Evolutionary conservation across 2,888 invertebrate genomes (phyloP).

Genomic region (Bellardia bayeri): DNA sequence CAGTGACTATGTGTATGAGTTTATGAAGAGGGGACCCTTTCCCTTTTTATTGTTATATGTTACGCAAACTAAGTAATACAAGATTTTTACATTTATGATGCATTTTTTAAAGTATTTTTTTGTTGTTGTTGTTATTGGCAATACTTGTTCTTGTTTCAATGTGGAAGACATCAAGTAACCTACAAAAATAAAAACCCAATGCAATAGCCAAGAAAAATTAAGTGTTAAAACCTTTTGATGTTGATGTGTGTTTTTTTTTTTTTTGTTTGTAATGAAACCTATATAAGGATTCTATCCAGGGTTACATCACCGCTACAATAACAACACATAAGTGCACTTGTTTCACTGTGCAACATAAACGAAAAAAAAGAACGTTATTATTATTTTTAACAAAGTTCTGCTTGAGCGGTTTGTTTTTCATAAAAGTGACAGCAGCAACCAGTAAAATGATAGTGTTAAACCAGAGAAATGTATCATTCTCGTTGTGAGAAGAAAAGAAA

Average conservation of each 20-base stretch:
- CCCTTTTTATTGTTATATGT: slow-evolving; percentile 61
- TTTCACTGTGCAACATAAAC: slow-evolving; percentile 52
- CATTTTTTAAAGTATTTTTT: slow-evolving; percentile 26
- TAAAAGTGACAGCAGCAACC: not conserved
- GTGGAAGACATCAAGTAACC: slow-evolving; percentile 54
- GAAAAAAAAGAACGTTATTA: slow-evolving; percentile 9
- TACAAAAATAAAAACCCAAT: slow-evolving; percentile 47
- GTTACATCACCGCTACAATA: slow-evolving; percentile 66
- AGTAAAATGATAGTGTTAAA: slow-evolving; percentile 53
- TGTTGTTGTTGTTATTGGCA: slow-evolving; percentile 38
- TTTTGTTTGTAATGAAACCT: slow-evolving; percentile 9
- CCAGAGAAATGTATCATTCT: slow-evolving; percentile 47
- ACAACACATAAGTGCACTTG: slow-evolving; percentile 64
- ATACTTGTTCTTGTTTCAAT: slow-evolving; percentile 53
- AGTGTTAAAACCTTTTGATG: slow-evolving; percentile 69
- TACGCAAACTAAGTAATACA: slow-evolving; percentile 71
- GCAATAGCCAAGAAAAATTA: slow-evolving; percentile 53
- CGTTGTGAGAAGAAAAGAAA: not conserved
- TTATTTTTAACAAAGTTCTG: not conserved
- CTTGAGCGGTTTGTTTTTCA: not conserved
- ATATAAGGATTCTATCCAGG: slow-evolving; percentile 67
- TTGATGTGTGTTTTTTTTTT: slow-evolving; percentile 1
- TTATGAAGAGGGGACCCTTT: slow-evolving; percentile 60
- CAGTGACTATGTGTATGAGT: slow-evolving; percentile 18
- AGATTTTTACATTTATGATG: slow-evolving; percentile 71